Conservation (phyloP, 2,113 vertebrate species). For the Etia nguti region DNA sequence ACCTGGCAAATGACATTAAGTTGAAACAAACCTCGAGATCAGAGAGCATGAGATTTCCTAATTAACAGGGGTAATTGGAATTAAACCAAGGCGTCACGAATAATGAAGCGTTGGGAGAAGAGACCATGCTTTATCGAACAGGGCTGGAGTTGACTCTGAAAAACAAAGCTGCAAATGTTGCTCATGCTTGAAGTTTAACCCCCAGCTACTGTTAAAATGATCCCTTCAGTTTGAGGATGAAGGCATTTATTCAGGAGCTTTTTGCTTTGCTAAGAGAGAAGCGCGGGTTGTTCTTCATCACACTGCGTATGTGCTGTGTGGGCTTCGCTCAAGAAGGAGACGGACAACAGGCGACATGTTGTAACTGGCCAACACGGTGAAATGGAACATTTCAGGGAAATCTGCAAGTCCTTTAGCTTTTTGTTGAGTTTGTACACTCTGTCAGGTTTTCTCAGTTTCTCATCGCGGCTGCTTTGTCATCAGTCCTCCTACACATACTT, state of each 20-base stretch:
- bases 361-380: background rate
- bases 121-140: background rate
- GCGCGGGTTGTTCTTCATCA: background rate
- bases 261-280: background rate
- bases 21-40: slow-evolving; percentile 55
- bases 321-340: background rate
- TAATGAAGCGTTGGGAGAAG: slow-evolving; percentile 45
- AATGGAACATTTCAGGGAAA: background rate
- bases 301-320: background rate
- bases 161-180: slow-evolving; percentile 8
- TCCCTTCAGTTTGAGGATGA: background rate
- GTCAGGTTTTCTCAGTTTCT: background rate
- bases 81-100: slow-evolving; percentile 64
- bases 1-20: slow-evolving; percentile 60
- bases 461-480: rapidly evolving
- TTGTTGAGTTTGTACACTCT: background rate
- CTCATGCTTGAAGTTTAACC: background rate
- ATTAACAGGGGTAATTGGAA: slow-evolving; percentile 70
- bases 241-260: background rate
- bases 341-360: background rate
- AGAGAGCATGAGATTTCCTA: slow-evolving; percentile 68
- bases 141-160: background rate
- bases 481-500: rapidly evolving
- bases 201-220: background rate
- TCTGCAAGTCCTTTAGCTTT: rapidly evolving